Conservation (phyloP, 2,797 vertebrate genomes). For the Sebastes wilsoni region DNA sequence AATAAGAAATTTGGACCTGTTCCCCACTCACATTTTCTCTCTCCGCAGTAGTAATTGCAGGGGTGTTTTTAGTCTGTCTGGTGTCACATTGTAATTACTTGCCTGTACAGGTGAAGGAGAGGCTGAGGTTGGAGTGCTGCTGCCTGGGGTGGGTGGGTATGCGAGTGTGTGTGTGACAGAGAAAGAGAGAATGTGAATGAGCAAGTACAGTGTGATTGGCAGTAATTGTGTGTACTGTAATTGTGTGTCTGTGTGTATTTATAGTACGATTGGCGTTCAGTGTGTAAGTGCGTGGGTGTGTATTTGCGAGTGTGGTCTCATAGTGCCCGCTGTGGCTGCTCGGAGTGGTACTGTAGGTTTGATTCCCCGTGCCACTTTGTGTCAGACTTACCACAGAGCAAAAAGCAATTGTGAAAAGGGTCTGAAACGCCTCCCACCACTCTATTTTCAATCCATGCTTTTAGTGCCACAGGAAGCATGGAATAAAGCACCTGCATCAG, state of each 20-base stretch:
- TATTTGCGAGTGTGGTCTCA: slow-evolving; percentile 31
- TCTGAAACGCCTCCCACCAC: slow-evolving; percentile 59
- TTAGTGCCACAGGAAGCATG: slow-evolving; percentile 60
- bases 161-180: background rate
- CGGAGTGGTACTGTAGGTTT: slow-evolving; percentile 58
- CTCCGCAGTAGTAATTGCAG: slow-evolving; percentile 33
- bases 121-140: slow-evolving; percentile 45
- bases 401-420: slow-evolving; percentile 59
- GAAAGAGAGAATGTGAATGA: slow-evolving; percentile 20
- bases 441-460: slow-evolving; percentile 66
- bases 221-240: slow-evolving; percentile 59
- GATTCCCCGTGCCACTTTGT: slow-evolving; percentile 71
- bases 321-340: slow-evolving; percentile 52
- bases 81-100: slow-evolving; percentile 70
- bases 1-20: background rate
- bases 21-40: background rate
- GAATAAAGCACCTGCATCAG: slow-evolving; percentile 60
- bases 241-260: slow-evolving; percentile 24
- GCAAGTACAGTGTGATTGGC: slow-evolving; percentile 52
- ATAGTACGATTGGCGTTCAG: slow-evolving; percentile 33
- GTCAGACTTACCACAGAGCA: slow-evolving; percentile 70
- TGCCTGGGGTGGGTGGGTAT: slow-evolving; percentile 32
- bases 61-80: slow-evolving; percentile 53
- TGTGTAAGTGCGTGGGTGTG: slow-evolving; percentile 31
- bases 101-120: slow-evolving; percentile 63